Conservation (phyloP, 2,113 vertebrate species). For the Gallinago media region DNA sequence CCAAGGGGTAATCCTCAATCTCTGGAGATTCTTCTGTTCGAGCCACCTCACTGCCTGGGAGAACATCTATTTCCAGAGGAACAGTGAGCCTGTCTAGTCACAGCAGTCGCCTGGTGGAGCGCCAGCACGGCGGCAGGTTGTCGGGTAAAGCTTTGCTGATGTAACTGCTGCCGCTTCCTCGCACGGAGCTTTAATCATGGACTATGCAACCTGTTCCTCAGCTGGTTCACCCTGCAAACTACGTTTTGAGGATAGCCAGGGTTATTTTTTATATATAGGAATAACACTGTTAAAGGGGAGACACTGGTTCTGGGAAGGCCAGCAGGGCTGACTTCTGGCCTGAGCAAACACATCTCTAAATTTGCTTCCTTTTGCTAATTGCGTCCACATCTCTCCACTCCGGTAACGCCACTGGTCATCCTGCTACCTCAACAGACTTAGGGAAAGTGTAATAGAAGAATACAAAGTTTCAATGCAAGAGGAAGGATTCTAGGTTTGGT, state of each 20-base stretch:
- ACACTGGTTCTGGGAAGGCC: not conserved
- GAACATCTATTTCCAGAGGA: conserved; percentile 85
- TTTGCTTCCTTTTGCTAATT: not conserved
- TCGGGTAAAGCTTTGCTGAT: not conserved
- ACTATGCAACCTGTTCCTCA: not conserved
- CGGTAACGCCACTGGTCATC: not conserved
- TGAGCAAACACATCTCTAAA: not conserved
- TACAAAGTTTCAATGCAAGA: not conserved
- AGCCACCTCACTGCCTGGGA: conserved; percentile 88
- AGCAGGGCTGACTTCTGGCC: not conserved
- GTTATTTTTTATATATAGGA: not conserved
- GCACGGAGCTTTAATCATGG: not conserved
- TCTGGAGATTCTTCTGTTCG: conserved; percentile 93
- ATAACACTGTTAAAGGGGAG: not conserved
- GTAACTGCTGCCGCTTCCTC: not conserved
- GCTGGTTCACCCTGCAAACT: not conserved
- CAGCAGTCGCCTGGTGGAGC: not conserved
- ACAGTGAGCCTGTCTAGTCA: conserved; percentile 75
- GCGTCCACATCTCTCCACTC: not conserved
- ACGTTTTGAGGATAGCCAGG: not conserved
- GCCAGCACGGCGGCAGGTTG: not conserved
- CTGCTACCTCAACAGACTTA: not conserved
- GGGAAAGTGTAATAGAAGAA: not conserved
- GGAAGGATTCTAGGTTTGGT: not conserved
- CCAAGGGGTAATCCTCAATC: conserved; percentile 86